Percentiles rank a stretch among this genome's conserved stretches.
phyloP scores from a whole-genome alignment of 2,888 invertebrate species.

The Drosophila borborema region DNA sequence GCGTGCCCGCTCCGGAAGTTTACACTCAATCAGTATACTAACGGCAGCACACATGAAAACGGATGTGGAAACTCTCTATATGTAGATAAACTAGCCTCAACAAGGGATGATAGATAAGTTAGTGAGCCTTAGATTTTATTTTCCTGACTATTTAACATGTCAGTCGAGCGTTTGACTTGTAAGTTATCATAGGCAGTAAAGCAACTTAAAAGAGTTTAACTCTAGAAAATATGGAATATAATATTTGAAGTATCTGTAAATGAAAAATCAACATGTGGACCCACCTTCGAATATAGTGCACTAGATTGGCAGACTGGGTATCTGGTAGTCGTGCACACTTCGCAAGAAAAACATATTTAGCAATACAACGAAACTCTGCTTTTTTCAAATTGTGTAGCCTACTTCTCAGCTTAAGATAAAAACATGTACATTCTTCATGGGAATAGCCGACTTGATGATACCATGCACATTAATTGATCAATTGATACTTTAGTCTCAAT shows the following conservation, averaged over 20 bases:
- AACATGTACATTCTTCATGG: not conserved
- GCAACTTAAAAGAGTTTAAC: not conserved
- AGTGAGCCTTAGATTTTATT: not conserved
- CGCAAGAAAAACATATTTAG: not conserved
- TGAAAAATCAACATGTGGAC: not conserved
- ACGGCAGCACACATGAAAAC: conserved; percentile 21
- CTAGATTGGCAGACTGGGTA: not conserved
- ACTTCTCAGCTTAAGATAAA: conserved; percentile 39
- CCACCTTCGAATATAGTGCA: not conserved
- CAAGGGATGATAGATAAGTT: conserved; percentile 22
- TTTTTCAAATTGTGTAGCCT: conserved; percentile 17
- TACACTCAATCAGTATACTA: conserved; percentile 56
- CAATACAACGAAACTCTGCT: not conserved
- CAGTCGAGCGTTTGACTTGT: not conserved
- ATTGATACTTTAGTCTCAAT: not conserved
- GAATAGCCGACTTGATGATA: not conserved
- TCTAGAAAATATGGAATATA: not conserved
- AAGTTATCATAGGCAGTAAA: not conserved
- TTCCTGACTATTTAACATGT: not conserved
- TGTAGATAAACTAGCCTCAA: conserved; percentile 8
- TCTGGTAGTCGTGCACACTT: not conserved
- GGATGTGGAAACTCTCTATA: conserved; percentile 17
- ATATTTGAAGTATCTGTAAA: not conserved
- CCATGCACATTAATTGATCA: not conserved
- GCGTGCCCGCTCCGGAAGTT: conserved; percentile 55